Evolutionary conservation across 2,888 invertebrate genomes (phyloP), one percentile per base, ranked within the genome.

Genomic region (Chrysomela aeneicollis): DNA sequence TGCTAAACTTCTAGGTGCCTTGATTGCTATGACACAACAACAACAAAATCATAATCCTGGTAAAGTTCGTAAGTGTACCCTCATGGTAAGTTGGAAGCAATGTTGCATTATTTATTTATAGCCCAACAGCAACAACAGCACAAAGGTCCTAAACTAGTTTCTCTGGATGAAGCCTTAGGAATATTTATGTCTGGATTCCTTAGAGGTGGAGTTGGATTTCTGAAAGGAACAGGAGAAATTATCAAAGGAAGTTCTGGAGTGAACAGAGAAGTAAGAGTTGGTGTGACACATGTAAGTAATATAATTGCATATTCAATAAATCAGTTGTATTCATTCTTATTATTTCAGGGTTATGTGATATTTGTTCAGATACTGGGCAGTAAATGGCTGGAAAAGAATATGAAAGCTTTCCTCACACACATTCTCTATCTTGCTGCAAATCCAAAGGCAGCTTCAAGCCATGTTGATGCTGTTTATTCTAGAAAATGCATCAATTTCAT

Each of bases 401-500:
- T 98, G 77, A 90, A 90, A 12, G 87, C 89, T 0, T 90, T 98
- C 74, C 84, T 98, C n/a, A 89, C 89, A 9, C 98, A 98, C 81
- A 89, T 98, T 3, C 84, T 98, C 55, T 96, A 97, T 77, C 84
- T 98, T 70, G 96, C 98, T 19, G 95, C 96, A 0, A 97, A 96
- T 84, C 97, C 97, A 0, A 95, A 95, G 83, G 95, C 97, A 0
- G 95, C 96, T 0, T 94, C 94, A 12, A 95, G 96, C 0, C 98
- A 99, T 79, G 97, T 98, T 0, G 98, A 98, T 82, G 97, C 97
- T 12, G 97, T 98, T 1, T 97, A 98, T 81, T 97, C 98, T 0
- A 89, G 98, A 73, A 97, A 97, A 83, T 99, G 98, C 82, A 94
- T 98, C 66, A 94, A 94, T 80, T 99, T 97, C 82, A 95, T 98